Evolutionary conservation across 2,113 vertebrate species (phyloP).

Genomic region (Hylia prasina): DNA sequence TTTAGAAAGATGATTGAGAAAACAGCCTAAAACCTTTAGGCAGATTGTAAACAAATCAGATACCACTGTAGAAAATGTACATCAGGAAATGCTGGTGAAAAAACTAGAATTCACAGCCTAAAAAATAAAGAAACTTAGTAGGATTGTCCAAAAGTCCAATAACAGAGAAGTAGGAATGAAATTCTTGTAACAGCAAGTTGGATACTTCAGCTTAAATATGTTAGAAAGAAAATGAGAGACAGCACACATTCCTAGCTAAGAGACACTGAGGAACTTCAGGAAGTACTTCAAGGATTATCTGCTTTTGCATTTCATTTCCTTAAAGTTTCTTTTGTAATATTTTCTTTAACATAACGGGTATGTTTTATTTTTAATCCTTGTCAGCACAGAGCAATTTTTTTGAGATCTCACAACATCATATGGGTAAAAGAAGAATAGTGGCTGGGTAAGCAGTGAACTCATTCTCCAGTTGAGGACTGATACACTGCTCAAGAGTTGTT

Average conservation of each 20-base stretch:
- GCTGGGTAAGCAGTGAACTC: background rate
- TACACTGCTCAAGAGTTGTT: background rate
- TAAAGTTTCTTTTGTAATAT: background rate
- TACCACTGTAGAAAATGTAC: background rate
- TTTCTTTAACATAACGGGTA: background rate
- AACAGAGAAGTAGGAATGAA: background rate
- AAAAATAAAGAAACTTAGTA: background rate
- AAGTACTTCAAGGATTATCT: background rate
- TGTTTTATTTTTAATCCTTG: background rate
- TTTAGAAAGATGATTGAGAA: conserved; percentile 3
- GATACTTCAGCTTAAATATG: background rate
- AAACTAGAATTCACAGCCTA: background rate
- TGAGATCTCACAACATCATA: background rate
- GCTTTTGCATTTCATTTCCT: background rate
- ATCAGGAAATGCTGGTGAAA: background rate
- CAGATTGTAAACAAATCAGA: background rate
- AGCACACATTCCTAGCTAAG: background rate
- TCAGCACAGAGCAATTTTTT: background rate
- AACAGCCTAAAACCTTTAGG: background rate
- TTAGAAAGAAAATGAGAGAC: background rate
- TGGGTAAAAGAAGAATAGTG: background rate
- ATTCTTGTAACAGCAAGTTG: background rate
- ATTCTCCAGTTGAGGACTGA: background rate
- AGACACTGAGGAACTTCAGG: background rate
- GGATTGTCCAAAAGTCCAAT: background rate